Evolutionary conservation across 1,140 invertebrate species (phyloP), one percentile per base, ranked within the genome.

Genomic region (Saccostrea glomerata): DNA sequence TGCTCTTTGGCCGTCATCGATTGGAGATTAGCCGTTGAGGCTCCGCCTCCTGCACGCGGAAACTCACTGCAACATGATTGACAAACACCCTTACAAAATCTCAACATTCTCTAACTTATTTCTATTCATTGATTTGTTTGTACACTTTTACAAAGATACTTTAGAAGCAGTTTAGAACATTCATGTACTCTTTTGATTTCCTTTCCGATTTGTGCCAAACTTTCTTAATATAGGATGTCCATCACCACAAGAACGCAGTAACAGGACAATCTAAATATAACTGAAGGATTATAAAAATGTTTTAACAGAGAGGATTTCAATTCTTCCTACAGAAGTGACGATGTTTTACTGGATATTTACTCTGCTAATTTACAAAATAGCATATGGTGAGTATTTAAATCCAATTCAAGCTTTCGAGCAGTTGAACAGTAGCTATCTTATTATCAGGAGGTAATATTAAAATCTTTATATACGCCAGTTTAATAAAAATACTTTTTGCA

Each of bases 51-150:
- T 25, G 25, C 70, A 77, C 70, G 70, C 4, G 70, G 70, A 77
- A 77, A 77, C 70, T 25, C 70, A 11, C 12, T 36, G 70, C 4
- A 30, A 12, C 30, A 25, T 77, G 70, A 77, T 77, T 77, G 70
- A 77, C 70, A 77, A 77, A 77, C 70, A 77, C 70, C 70, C 47
- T 30, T 36, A 77, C 70, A 77, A 77, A 77, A 77, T 77, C 70
- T 77, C 30, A 30, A 77, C 70, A 77, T 77, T 77, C 70, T 77
- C 70, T 77, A 77, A 77, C 70, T 77, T 77, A 30, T 66, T 66
- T 66, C 60, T 66, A 66, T 20, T 66, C 60, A 20, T 66, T 66
- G 60, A 66, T 66, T 66, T 66, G 60, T 66, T 66, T 66, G 60
- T 66, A 66, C 60, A 77, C 70, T 77, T 63, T 77, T 30, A 77